Evolutionary conservation across 2,797 vertebrate genomes (phyloP).

Genomic region (Telmatherina bonti): DNA sequence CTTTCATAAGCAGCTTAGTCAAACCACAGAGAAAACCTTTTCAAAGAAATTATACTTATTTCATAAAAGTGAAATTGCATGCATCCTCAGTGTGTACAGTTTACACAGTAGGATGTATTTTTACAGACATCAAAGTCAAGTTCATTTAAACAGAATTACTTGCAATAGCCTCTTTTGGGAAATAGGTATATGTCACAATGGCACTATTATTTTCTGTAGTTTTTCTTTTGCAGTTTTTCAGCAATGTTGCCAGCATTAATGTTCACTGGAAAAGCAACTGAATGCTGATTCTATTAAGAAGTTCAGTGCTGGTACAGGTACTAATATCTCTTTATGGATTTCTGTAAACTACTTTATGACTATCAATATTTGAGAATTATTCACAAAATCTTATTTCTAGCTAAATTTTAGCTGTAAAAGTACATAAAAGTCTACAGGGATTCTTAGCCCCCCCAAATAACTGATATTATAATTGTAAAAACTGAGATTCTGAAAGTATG

Average conservation of each 20-base stretch:
- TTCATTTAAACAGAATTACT: slow-evolving; percentile 77
- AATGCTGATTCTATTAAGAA: slow-evolving; percentile 30
- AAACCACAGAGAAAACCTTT: too few relatives aligned
- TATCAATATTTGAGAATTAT: too few relatives aligned
- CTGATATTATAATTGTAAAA: slow-evolving; percentile 17
- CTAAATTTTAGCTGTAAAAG: neutral
- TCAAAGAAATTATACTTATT: neutral
- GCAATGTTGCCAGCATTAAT: slow-evolving; percentile 39
- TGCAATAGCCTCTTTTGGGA: slow-evolving; percentile 48
- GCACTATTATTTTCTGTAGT: slow-evolving; percentile 48
- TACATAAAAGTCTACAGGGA: slow-evolving; percentile 1
- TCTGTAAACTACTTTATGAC: neutral
- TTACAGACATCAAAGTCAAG: slow-evolving; percentile 51
- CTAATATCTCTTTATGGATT: too few relatives aligned
- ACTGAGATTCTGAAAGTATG: slow-evolving; percentile 34
- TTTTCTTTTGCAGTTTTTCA: slow-evolving; percentile 54
- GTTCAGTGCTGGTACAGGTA: slow-evolving; percentile 42
- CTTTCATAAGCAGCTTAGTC: too few relatives aligned
- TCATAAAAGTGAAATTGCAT: neutral
- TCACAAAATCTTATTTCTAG: neutral
- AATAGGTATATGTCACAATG: slow-evolving; percentile 67
- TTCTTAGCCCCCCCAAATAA: slow-evolving; percentile 20
- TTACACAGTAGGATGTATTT: neutral
- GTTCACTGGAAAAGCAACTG: slow-evolving; percentile 16
- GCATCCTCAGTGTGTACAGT: neutral